phyloP scores from a whole-genome alignment of 2,113 vertebrate species.

The Hiodon alosoides region DNA sequence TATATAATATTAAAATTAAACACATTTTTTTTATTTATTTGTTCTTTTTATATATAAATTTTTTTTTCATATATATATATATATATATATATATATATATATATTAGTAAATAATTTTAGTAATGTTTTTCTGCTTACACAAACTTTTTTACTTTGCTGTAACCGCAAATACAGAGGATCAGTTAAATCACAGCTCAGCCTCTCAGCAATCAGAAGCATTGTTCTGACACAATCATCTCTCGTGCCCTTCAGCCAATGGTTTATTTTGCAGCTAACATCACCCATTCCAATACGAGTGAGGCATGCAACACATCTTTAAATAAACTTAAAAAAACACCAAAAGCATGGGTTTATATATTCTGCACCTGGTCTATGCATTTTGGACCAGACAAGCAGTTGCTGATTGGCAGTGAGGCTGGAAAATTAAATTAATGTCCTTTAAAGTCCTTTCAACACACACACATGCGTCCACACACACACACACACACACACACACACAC shows the following conservation, averaged over 20 bases:
- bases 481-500: too few species aligned
- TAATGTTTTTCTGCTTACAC: not conserved
- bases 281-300: conserved; percentile 13
- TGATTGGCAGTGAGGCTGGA: not conserved
- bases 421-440: not conserved
- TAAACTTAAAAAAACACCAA: conserved; percentile 33
- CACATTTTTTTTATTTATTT: too few species aligned
- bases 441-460: too few species aligned
- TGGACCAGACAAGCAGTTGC: conserved; percentile 34
- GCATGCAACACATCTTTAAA: conserved; percentile 1
- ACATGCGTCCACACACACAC: too few species aligned
- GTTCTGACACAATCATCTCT: not conserved
- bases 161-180: too few species aligned
- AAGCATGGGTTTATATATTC: conserved; percentile 28
- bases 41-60: too few species aligned
- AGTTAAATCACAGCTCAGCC: not conserved
- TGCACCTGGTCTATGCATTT: conserved; percentile 53
- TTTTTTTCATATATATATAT: too few species aligned
- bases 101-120: too few species aligned
- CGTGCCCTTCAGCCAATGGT: not conserved
- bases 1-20: too few species aligned
- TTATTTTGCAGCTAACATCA: not conserved
- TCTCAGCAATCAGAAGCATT: not conserved
- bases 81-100: too few species aligned
- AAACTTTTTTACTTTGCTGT: too few species aligned